Evolutionary conservation across 1,140 invertebrate genomes (phyloP).

Genomic region (Bilobella aurantiaca): DNA sequence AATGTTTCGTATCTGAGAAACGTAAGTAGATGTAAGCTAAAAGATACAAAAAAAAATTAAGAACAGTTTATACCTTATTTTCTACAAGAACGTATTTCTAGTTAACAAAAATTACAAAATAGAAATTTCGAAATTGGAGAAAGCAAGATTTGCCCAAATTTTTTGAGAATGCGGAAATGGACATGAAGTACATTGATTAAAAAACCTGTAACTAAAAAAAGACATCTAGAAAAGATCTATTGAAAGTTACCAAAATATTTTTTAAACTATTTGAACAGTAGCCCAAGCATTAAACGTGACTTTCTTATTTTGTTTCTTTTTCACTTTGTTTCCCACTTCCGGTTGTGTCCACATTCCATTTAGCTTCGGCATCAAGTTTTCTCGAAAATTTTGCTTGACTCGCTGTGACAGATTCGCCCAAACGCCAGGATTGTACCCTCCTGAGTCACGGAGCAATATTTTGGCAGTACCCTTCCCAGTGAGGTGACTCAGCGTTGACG

Average conservation of each 20-base stretch:
- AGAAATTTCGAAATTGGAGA: too few relatives aligned
- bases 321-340: slow-evolving; percentile 11
- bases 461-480: slow-evolving; percentile 28
- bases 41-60: too few relatives aligned
- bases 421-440: slow-evolving; percentile 24
- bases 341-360: slow-evolving; percentile 33
- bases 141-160: not conserved
- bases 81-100: too few relatives aligned
- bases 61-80: too few relatives aligned
- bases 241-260: too few relatives aligned
- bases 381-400: slow-evolving; percentile 32
- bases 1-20: too few relatives aligned
- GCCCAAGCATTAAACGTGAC: slow-evolving; percentile 35
- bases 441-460: slow-evolving; percentile 27
- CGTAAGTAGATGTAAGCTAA: too few relatives aligned
- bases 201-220: not conserved
- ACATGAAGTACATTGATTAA: not conserved
- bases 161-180: not conserved
- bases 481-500: slow-evolving; percentile 4
- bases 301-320: slow-evolving; percentile 31
- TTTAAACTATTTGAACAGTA: slow-evolving; percentile 33
- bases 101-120: too few relatives aligned
- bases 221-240: too few relatives aligned
- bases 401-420: slow-evolving; percentile 32
- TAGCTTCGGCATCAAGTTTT: slow-evolving; percentile 31